Percentiles rank a stretch among this genome's conserved stretches.
These are phyloP conservation scores for Chymomyza costata DNA, from an alignment of 1,140 invertebrate species.

Conservation along the genomic window DNA sequence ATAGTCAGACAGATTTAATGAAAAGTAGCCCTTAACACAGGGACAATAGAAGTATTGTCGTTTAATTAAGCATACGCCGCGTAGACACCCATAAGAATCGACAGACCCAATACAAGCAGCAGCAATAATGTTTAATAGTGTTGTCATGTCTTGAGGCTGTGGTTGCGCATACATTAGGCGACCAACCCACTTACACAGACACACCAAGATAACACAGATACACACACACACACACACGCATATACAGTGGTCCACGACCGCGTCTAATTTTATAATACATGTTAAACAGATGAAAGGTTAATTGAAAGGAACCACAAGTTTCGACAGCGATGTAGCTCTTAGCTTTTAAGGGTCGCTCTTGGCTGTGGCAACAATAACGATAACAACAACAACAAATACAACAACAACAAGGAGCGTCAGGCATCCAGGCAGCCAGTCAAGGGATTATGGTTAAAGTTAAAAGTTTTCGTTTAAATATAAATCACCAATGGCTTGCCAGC, in stretches of 20 bases:
- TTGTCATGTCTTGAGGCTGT: constrained; percentile 69
- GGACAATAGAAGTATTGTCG: constrained; percentile 8
- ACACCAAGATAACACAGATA: too few species aligned
- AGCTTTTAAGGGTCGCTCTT: constrained; percentile 51
- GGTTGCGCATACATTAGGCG: constrained; percentile 64
- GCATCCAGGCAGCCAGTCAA: constrained; percentile 23
- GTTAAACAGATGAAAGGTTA: constrained; percentile 72
- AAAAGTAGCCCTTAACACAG: constrained; percentile 1
- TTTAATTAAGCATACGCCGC: constrained; percentile 30
- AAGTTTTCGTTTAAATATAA: constrained; percentile 70
- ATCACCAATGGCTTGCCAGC: constrained; percentile 57
- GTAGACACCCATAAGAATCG: constrained; percentile 8
- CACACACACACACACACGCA: not conserved
- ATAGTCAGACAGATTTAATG: constrained; percentile 1
- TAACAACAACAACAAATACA: constrained; percentile 9
- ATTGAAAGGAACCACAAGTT: constrained; percentile 70
- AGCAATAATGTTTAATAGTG: constrained; percentile 68
- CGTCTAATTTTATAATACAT: constrained; percentile 73
- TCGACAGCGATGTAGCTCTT: constrained; percentile 53
- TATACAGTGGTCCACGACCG: constrained; percentile 53
- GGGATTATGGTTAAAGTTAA: constrained; percentile 69
- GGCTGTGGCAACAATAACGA: constrained; percentile 8
- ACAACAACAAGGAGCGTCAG: not conserved
- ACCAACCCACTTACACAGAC: constrained; percentile 9
- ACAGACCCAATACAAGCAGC: constrained; percentile 10